Evolutionary conservation across 2,888 invertebrate genomes (phyloP).

Genomic region (Neria commutata): DNA sequence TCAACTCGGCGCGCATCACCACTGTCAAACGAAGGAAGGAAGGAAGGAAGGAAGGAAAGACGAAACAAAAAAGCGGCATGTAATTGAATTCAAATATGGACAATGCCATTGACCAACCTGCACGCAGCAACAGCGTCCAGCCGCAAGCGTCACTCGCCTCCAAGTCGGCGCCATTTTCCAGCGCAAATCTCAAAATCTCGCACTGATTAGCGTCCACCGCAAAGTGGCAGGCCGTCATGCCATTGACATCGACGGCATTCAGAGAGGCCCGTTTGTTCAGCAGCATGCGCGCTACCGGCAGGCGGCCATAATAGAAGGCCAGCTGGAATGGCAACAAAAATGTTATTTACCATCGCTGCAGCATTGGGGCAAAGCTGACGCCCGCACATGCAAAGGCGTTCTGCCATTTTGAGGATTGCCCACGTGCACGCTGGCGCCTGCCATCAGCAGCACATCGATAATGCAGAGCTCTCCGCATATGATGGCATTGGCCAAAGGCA

Average conservation of each 20-base stretch:
- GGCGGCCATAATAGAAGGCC: constrained; percentile 57
- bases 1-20: constrained; percentile 51
- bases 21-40: constrained; percentile 38
- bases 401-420: constrained; percentile 53
- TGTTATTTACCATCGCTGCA: neutral
- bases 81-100: neutral
- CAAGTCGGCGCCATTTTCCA: constrained; percentile 55
- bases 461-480: constrained; percentile 54
- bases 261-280: constrained; percentile 58
- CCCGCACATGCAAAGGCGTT: constrained; percentile 57
- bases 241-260: constrained; percentile 54
- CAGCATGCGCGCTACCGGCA: constrained; percentile 56
- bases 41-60: neutral
- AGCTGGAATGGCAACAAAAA: constrained; percentile 38
- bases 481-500: constrained; percentile 59
- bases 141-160: constrained; percentile 55
- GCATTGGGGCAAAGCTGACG: neutral
- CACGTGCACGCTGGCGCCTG: constrained; percentile 52
- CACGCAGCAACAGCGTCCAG: constrained; percentile 58
- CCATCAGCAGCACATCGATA: constrained; percentile 54
- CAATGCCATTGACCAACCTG: constrained; percentile 40
- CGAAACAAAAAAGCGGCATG: constrained; percentile 7
- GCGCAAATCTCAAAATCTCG: constrained; percentile 56
- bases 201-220: constrained; percentile 58
- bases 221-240: constrained; percentile 58